phyloP scores from a whole-genome alignment of 2,113 vertebrate species.

The Xiphophorus couchianus region DNA sequence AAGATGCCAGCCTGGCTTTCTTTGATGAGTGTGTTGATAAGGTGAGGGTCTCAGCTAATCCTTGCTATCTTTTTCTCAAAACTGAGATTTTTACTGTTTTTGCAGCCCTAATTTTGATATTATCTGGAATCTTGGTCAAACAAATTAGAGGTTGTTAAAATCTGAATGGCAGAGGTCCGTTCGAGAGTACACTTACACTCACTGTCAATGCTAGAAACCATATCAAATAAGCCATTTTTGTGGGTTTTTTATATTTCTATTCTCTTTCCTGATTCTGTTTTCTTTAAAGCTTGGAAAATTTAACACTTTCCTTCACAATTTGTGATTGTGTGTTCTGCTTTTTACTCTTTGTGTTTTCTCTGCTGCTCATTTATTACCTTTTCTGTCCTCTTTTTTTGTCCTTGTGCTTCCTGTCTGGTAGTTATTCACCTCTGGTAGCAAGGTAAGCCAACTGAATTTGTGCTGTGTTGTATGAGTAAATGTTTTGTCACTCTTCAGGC shows the following conservation, averaged over 20 bases:
- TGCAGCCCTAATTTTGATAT: too few relatives aligned
- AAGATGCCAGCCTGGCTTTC: slow-evolving; percentile 96
- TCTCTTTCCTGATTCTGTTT: background rate
- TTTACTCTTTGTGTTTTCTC: background rate
- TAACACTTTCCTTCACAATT: background rate
- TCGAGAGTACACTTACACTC: too few relatives aligned
- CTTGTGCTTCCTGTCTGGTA: slow-evolving; percentile 31
- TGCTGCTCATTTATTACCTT: background rate
- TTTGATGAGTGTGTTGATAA: slow-evolving; percentile 99
- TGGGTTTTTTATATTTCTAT: too few relatives aligned
- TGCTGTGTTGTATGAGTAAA: background rate
- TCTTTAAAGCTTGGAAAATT: background rate
- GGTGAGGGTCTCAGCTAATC: slow-evolving; percentile 79
- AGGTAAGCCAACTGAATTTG: slow-evolving; percentile 69
- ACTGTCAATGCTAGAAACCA: too few relatives aligned
- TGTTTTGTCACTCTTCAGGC: background rate
- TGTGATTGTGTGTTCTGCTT: background rate
- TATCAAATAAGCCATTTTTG: too few relatives aligned
- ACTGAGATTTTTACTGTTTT: background rate
- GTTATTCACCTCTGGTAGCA: slow-evolving; percentile 76
- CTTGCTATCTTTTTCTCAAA: background rate
- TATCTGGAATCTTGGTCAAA: too few relatives aligned
- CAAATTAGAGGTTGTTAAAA: too few relatives aligned
- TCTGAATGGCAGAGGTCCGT: too few relatives aligned
- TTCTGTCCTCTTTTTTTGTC: slow-evolving; percentile 38